Evolutionary conservation across 64 coral and sea anemone genomes (phyloP).

Genomic region (Dendronephthya gigantea): DNA sequence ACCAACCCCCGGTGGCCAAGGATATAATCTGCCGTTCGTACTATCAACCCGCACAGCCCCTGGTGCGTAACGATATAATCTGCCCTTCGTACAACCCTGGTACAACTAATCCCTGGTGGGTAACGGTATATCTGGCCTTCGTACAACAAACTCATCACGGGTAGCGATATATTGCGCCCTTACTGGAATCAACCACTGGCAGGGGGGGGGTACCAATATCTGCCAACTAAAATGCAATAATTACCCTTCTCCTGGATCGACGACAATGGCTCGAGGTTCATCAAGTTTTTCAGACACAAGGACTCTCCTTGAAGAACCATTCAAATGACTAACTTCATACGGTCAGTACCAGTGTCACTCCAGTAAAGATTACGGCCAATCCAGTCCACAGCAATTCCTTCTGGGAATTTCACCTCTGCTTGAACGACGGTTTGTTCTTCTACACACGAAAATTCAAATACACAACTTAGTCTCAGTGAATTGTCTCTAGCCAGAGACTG

Average conservation of each 20-base stretch:
- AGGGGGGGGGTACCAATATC: not conserved
- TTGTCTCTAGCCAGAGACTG: too few species aligned
- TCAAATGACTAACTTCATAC: constrained; percentile 21
- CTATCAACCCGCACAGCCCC: too few species aligned
- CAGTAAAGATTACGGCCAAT: constrained; percentile 46
- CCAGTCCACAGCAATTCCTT: constrained; percentile 40
- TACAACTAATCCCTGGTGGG: too few species aligned
- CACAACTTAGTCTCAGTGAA: too few species aligned
- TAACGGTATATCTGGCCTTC: too few species aligned
- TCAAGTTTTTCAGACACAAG: constrained; percentile 17
- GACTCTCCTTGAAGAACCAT: constrained; percentile 28
- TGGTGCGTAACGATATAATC: too few species aligned
- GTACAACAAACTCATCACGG: too few species aligned
- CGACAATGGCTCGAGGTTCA: constrained; percentile 17
- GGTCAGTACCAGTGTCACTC: constrained; percentile 24
- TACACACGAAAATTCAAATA: not conserved
- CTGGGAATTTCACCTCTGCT: constrained; percentile 14
- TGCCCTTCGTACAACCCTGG: too few species aligned
- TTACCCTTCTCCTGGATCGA: constrained; percentile 34
- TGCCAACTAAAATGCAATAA: not conserved
- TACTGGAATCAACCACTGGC: too few species aligned
- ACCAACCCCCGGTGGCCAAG: too few species aligned
- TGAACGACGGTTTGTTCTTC: not conserved
- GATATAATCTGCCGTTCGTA: too few species aligned
- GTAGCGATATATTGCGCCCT: too few species aligned